Evolutionary conservation across 2,888 invertebrate species (phyloP), one percentile per base, ranked within the genome.

Genomic region (Apotomis capreana): DNA sequence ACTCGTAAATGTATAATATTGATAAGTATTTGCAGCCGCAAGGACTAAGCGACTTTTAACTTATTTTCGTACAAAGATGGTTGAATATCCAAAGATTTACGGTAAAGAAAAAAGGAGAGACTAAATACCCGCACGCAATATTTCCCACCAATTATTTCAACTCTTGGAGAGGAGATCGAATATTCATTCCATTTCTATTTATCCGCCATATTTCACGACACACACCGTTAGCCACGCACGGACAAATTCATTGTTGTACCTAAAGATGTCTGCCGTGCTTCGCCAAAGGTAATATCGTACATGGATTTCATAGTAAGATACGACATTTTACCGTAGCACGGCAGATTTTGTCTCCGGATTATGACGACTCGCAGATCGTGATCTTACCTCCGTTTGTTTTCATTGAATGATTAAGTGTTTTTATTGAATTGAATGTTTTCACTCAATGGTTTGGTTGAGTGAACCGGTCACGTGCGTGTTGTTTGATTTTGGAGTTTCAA

Each of bases 221-320:
- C 55, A 67, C 69, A 37, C 76, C 76, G 76, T 76, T 77, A 75
- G 79, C 78, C 78, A 74, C 77, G 74, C 78, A 76, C 78, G 75
- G 76, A 73, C 68, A 61, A 51, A 78, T 78, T 80, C 79, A 79
- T 78, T 78, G 76, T 76, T 76, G 75, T 77, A 74, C 26, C 26
- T 26, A 26, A 26, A 26, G 26, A 26, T 26, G 26, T 2, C 26
- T 26, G 26, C 26, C 26, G 2, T 26, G 26, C 26, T 26, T 26
- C 26, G 26, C 26, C 26, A 26, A 26, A 26, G 26, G 26, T 26
- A 26, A 26, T 26, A 26, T 26, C 26, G 26, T 26, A 26, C 26
- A 26, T 26, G 26, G 26, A 26, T 26, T 26, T 26, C 26, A 26
- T 26, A 26, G 26, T 26, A 26, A 26, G 26, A 2, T 26, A 26